A percentile compares a stretch with the other conserved stretches of the same genome.
Conservation (phyloP, 2,113 vertebrate species). For the Dendrocopos noguchii region DNA sequence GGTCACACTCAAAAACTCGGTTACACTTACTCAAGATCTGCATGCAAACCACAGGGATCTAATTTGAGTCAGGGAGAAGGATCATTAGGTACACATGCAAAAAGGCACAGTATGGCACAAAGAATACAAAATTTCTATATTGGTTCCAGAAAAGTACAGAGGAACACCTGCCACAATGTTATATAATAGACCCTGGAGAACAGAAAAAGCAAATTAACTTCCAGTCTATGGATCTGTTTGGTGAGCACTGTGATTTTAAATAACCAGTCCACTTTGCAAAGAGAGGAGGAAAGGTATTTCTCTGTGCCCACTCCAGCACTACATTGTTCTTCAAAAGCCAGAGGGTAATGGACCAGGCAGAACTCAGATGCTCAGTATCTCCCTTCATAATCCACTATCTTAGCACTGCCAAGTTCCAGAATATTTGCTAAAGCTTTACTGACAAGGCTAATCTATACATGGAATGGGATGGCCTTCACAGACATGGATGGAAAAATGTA, state of each 20-base stretch:
- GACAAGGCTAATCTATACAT: not conserved
- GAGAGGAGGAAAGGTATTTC: no score
- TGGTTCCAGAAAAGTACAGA: not conserved
- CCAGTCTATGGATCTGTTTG: not conserved
- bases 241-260: not conserved
- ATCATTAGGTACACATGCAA: not conserved
- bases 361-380: not conserved
- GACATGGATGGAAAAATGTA: not conserved
- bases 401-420: not conserved
- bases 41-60: not conserved
- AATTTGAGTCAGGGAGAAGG: not conserved
- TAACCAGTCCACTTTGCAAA: not conserved
- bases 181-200: not conserved
- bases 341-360: not conserved
- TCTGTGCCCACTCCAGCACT: not conserved
- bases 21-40: not conserved
- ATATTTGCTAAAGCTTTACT: not conserved
- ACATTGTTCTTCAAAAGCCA: not conserved
- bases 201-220: not conserved
- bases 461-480: not conserved
- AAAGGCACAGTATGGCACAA: not conserved
- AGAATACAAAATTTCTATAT: not conserved
- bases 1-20: not conserved
- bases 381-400: not conserved
- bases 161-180: not conserved